A percentile compares a stretch with the other conserved stretches of the same genome.
Conservation (phyloP, 2,113 vertebrate species). For the Arothron firmamentum region DNA sequence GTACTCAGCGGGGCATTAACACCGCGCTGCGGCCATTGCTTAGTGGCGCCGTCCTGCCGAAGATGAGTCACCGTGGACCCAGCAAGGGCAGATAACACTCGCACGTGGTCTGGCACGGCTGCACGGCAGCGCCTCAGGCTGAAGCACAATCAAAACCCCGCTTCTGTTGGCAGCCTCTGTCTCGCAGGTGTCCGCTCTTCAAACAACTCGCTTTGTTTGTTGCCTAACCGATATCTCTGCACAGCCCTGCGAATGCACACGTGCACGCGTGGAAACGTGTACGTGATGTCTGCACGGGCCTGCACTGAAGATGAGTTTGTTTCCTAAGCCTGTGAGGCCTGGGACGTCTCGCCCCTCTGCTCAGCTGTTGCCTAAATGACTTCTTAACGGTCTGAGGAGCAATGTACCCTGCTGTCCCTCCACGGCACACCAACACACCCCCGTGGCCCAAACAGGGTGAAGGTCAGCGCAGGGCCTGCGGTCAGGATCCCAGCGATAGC, state of each 20-base stretch:
- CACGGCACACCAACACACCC: constrained; percentile 39
- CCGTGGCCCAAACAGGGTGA: constrained; percentile 30
- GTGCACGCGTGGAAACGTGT: constrained; percentile 21
- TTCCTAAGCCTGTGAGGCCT: constrained; percentile 23
- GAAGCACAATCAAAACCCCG: constrained; percentile 39
- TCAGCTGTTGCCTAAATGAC: constrained; percentile 43
- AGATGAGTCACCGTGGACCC: constrained; percentile 50
- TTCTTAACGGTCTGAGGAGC: constrained; percentile 59
- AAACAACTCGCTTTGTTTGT: constrained; percentile 28
- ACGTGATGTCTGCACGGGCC: constrained; percentile 29
- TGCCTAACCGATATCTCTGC: constrained; percentile 26
- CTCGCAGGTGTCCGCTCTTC: constrained; percentile 53
- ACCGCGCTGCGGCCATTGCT: constrained; percentile 33
- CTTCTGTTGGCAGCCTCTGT: constrained; percentile 46
- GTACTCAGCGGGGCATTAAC: constrained; percentile 27
- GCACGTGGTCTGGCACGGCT: constrained; percentile 46
- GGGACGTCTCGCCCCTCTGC: constrained; percentile 44
- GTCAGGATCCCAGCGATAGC: constrained; percentile 29
- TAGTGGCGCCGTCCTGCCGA: constrained; percentile 29
- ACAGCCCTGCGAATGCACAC: constrained; percentile 24
- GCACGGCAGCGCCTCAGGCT: constrained; percentile 40
- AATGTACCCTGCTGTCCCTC: constrained; percentile 52
- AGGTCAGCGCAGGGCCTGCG: constrained; percentile 42
- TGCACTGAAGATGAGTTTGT: constrained; percentile 18
- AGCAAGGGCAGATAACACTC: constrained; percentile 44